Evolutionary conservation across 92 coral and sea anemone species (phyloP).

Genomic region (Zoanthus solanderi): DNA sequence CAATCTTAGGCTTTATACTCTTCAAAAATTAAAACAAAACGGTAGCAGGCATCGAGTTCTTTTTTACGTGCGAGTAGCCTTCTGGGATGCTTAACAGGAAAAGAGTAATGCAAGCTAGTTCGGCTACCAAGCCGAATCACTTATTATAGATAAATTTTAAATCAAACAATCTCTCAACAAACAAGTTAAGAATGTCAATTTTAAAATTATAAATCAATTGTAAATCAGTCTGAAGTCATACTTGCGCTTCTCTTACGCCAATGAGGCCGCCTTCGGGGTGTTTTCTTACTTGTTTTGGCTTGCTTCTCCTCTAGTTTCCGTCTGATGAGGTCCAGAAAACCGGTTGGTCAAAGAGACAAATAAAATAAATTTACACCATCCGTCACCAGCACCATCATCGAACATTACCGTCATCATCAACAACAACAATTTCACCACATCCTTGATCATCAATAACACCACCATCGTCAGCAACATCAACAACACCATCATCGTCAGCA

Average conservation of each 20-base stretch:
- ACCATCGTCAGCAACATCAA: too few relatives aligned
- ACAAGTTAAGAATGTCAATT: too few relatives aligned
- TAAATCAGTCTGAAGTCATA: not conserved
- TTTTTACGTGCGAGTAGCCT: too few relatives aligned
- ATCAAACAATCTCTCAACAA: too few relatives aligned
- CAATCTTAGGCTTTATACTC: too few relatives aligned
- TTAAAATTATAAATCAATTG: not conserved
- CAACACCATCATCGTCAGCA: too few relatives aligned
- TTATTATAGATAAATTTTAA: too few relatives aligned
- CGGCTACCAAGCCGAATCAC: too few relatives aligned
- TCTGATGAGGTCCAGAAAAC: not conserved
- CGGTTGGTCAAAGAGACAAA: not conserved
- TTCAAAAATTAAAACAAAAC: too few relatives aligned
- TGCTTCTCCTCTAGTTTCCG: conserved; percentile 30
- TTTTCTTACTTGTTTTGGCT: conserved; percentile 8
- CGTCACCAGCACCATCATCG: not conserved
- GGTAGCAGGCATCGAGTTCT: too few relatives aligned
- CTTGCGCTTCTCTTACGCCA: conserved; percentile 14
- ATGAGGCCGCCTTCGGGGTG: not conserved
- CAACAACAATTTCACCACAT: not conserved
- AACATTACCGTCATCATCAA: not conserved
- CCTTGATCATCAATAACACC: not conserved
- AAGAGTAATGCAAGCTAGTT: too few relatives aligned
- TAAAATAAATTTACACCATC: not conserved
- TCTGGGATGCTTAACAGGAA: too few relatives aligned